Percentiles rank a stretch among this genome's conserved stretches.
Evolutionary conservation across 2,113 vertebrate species (phyloP).

Genomic region (Catagonus wagneri): DNA sequence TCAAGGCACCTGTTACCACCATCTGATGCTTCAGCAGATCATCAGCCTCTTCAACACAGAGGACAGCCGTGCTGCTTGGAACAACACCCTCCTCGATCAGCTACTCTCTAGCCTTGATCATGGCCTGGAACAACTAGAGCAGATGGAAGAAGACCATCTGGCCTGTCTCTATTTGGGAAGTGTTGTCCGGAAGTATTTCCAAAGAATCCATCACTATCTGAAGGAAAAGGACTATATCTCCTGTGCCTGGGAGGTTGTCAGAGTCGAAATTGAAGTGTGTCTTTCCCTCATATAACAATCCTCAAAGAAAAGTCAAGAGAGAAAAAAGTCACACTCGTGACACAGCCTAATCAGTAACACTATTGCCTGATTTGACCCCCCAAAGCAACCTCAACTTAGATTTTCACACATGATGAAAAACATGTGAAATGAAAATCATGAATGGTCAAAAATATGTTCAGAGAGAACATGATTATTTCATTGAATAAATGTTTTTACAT

Average conservation of each 20-base stretch:
- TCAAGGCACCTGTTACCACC: neutral
- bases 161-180: neutral
- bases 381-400: neutral
- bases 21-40: neutral
- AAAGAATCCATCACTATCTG: neutral
- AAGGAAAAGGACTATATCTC: neutral
- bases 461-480: neutral
- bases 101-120: neutral
- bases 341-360: neutral
- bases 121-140: fast-evolving
- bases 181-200: neutral
- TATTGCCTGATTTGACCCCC: neutral
- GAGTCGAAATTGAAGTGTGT: neutral
- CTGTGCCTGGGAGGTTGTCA: neutral
- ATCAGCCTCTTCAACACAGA: neutral
- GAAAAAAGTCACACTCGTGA: neutral
- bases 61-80: fast-evolving
- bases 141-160: fast-evolving
- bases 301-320: neutral
- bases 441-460: neutral
- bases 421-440: neutral
- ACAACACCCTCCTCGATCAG: fast-evolving
- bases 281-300: neutral
- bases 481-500: too few species aligned
- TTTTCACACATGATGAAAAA: neutral